Evolutionary conservation across 2,113 vertebrate species (phyloP).

Genomic region (Nothobranchius furzeri): DNA sequence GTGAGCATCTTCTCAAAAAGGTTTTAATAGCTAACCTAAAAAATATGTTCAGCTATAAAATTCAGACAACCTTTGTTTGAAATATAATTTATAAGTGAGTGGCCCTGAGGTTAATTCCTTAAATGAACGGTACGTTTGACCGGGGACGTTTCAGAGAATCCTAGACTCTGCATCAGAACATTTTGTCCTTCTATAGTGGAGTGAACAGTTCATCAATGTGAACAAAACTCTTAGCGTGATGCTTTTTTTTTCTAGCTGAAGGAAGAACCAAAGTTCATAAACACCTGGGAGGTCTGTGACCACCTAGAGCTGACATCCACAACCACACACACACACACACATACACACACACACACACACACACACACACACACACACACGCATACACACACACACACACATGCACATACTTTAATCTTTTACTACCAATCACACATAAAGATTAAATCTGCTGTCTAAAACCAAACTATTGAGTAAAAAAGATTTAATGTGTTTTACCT

Average conservation of each 20-base stretch:
- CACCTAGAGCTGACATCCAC: conserved; percentile 52
- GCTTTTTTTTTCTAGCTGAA: conserved; percentile 8
- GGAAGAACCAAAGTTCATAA: conserved; percentile 14
- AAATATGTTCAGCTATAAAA: too few relatives aligned
- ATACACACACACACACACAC: background rate
- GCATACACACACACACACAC: conserved; percentile 11
- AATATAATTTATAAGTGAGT: conserved; percentile 6
- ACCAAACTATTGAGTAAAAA: conserved; percentile 45
- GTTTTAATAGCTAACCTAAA: too few relatives aligned
- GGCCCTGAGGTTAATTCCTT: background rate
- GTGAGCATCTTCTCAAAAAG: background rate
- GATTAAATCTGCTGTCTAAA: conserved; percentile 61
- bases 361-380: conserved; percentile 6
- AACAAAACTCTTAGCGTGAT: conserved; percentile 15
- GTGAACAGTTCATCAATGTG: too few relatives aligned
- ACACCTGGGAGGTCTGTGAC: conserved; percentile 52
- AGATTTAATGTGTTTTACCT: conserved; percentile 65
- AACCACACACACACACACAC: background rate
- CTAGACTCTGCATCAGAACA: background rate
- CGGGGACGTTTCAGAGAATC: conserved; percentile 12
- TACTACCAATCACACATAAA: conserved; percentile 64
- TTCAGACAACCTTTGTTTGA: background rate
- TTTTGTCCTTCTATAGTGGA: too few relatives aligned
- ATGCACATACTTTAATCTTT: conserved; percentile 64
- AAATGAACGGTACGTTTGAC: background rate